Base-by-base conservation (phyloP, 1,140 invertebrate genomes). In the Drosophila seguyi region DNA sequence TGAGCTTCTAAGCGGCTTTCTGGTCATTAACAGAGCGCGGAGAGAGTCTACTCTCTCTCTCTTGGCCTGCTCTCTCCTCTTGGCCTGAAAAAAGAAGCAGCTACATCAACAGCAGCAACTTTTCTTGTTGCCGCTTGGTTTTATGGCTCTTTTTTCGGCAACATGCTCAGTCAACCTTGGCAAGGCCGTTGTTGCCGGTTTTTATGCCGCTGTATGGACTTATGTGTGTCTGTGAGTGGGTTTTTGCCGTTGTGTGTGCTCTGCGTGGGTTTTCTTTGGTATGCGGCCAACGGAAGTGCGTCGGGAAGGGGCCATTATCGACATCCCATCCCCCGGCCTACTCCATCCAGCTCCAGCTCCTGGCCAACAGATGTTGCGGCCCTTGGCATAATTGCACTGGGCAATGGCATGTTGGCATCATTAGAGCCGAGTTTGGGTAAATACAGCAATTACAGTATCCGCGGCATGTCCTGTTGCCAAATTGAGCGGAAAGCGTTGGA, bases 141-240 rank as follows among this genome's bases (percentile, higher is more conserved):
- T 85, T 76, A 79, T 91, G 73, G 53, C 84, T 83, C 75, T 83
- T 88, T 77, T 79, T 78, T 91, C 60, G 82, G 82, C 82, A 84
- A 80, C 85, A 75, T 90, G 80, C 56, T 84, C 83, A 88, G 78
- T 88, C 91, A 92, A 91, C 91, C 91, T 92, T 92, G 91, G 91
- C 91, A 92, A 92, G 91, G 91, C 91, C 91, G 91, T 92, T 91
- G 80, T 79, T 87, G 85, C 91, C 90, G 87, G 90, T 90, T 92
- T 92, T 90, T 80, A 63, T 66, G 38, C 67, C 44, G 31, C 52
- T 58, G 25, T 71, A 42, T 72, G 18, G 29, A 4, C 20, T 36
- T 45, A 38, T 58, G 36, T 48, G 34, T 76, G 34, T 58, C n/a
- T 60, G 55, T 66, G 57, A 62, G 52, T 63, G 39, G 77, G 55